Evolutionary conservation across 2,113 vertebrate species (phyloP), one percentile per base, ranked within the genome.

Genomic region (Fulica atra): DNA sequence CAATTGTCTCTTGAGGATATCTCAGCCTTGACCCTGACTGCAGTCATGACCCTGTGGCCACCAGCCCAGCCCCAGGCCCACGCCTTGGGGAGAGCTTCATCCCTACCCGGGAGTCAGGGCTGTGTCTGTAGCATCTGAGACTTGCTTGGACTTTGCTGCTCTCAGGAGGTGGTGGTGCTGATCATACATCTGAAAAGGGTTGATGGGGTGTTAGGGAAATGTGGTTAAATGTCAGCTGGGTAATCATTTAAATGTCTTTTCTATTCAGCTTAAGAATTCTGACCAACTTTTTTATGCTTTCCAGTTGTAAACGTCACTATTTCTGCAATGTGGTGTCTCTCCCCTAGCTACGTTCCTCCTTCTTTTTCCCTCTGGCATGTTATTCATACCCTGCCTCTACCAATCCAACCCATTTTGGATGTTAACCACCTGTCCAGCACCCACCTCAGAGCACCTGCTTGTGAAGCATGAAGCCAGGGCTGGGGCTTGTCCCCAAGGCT

Each of bases 401-500:
- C 3, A 8, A 85, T 82, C 19, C 11, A 28, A 12, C 31, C 33
- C 11, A 21, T 53, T 70, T 26, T 68, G 76, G 46, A 12, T 90
- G 38, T 54, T 70, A 35, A 23, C 33, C 79, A 56, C 51, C 61
- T 33, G 25, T 50, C 28, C 7, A 5, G 23, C 33, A 48, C 31
- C 18, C 33, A 17, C 7, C 38, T 38, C 70, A 0, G 46, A 1
- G 60, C 8, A 2, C 57, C 29, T 1, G 1, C 51, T 19, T 33
- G 61, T 0, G 12, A 2, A 31, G 61, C 46, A 0, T 7, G 6
- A 4, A 24, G 50, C 18, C 11, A 0, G 7, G 42, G 31, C 50
- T 19, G 1, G 51, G 40, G 26, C 42, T 24, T 5, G n/a, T 36
- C 57, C 46, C 9, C 3, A 0, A 24, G 13, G 80, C 40, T 36